A percentile compares a stretch with the other conserved stretches of the same genome.
These are phyloP conservation scores for Acrocephalus arundinaceus DNA, from an alignment of 2,113 vertebrate genomes.

Conservation along the genomic window DNA sequence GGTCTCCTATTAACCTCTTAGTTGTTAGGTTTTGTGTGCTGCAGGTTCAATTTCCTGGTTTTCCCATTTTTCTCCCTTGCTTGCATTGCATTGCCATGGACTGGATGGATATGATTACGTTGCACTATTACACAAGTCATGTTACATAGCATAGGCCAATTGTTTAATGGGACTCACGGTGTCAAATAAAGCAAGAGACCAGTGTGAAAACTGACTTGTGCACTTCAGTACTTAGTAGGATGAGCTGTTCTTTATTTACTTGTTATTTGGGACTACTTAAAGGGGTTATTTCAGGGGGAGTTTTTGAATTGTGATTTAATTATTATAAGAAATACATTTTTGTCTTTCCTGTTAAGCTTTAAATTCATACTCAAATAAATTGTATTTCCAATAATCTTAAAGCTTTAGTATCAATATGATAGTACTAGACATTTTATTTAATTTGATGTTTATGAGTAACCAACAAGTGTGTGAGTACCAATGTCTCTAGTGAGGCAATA, in stretches of 20 bases:
- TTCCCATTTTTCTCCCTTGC: neutral
- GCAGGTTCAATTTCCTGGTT: neutral
- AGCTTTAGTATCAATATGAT: neutral
- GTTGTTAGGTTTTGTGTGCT: neutral
- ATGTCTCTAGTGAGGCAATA: neutral
- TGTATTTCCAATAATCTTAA: neutral
- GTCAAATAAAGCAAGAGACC: neutral
- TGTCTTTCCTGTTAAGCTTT: neutral
- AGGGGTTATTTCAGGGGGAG: neutral
- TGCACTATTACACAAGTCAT: neutral
- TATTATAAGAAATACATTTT: neutral
- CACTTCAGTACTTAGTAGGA: neutral
- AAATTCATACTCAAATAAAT: neutral
- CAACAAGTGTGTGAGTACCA: neutral
- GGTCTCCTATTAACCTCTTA: neutral
- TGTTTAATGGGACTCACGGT: neutral
- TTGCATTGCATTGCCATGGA: neutral
- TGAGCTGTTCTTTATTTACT: neutral
- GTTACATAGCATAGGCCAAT: neutral
- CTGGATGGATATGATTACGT: fast-evolving
- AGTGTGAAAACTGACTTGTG: neutral
- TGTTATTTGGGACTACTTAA: neutral
- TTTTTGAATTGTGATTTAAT: neutral
- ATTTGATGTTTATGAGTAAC: neutral
- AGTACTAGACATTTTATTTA: neutral